Conservation (phyloP, 2,797 vertebrate genomes). For the Squalus acanthias region DNA sequence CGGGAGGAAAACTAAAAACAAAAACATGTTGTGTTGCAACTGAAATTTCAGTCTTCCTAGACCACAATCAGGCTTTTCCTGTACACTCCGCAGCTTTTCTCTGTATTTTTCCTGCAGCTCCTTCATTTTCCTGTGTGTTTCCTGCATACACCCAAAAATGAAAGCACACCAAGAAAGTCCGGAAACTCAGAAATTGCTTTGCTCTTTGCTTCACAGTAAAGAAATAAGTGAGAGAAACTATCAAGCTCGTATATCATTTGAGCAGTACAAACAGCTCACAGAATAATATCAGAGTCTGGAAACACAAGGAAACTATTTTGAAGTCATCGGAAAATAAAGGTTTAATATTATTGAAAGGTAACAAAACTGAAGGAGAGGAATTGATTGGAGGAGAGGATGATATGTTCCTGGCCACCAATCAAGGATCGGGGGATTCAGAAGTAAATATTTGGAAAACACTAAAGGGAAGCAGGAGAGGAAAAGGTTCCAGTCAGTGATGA, state of each 20-base stretch:
- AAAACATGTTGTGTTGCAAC: neutral
- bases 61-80: slow-evolving; percentile 25
- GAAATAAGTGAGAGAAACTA: neutral
- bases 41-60: neutral
- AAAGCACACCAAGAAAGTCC: slow-evolving; percentile 15
- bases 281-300: neutral
- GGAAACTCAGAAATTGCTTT: slow-evolving; percentile 20
- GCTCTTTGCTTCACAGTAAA: slow-evolving; percentile 10
- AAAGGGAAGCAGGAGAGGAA: neutral
- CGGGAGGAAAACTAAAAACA: neutral
- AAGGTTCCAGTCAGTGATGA: neutral
- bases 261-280: neutral
- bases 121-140: slow-evolving; percentile 30
- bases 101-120: slow-evolving; percentile 23
- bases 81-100: neutral
- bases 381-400: neutral
- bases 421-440: neutral
- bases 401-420: neutral
- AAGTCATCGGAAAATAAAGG: neutral
- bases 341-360: neutral
- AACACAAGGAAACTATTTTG: neutral
- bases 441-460: neutral
- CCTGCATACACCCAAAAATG: slow-evolving; percentile 19
- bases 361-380: neutral
- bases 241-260: neutral